Base-by-base conservation (phyloP, 2,888 invertebrate genomes). In the Drosophila diplacantha region DNA sequence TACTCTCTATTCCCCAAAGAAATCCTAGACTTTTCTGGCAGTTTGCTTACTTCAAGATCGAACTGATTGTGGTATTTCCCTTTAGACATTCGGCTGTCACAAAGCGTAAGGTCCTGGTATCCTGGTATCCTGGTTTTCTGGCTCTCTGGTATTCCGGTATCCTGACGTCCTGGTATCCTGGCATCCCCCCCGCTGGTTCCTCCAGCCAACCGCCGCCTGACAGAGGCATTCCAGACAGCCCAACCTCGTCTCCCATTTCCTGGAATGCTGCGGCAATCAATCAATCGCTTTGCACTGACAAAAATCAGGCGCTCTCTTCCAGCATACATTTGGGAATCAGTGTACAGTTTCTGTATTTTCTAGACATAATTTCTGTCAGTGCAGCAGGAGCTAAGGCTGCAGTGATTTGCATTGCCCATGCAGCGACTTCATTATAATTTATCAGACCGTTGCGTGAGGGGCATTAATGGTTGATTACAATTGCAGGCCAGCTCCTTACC, bases 361-460 rank as follows among this genome's bases (percentile, higher is more conserved):
- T n/a, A 9, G 12, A 6, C 20, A 18, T 22, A 0, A 18, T 12
- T 18, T 43, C 2, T 29, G 12, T 9, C 7, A 9, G 20, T 31
- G 44, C n/a, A 24, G n/a, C 11, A 2, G 12, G 5, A 22, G 20
- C 38, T 16, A 11, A 26, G 20, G 12, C 9, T 18, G 18, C 29
- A 58, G 57, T 54, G 49, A 49, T 44, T 54, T 50, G 54, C 41
- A 38, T 44, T 18, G 41, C 49, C 54, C 56, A 56, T 38, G 34
- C 50, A 51, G 62, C 34, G 52, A 52, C 46, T 47, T 20, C 51
- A 51, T 46, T 35, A 38, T 58, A 59, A 58, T 58, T 58, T 52
- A 63, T 39, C 46, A 58, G 51, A 7, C 32, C 29, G 32, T 39
- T 58, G 31, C 34, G 46, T 47, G 44, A 35, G 18, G 58, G 62